Base-by-base conservation (phyloP, 2,113 vertebrate species). In the Empidonax alnorum region DNA sequence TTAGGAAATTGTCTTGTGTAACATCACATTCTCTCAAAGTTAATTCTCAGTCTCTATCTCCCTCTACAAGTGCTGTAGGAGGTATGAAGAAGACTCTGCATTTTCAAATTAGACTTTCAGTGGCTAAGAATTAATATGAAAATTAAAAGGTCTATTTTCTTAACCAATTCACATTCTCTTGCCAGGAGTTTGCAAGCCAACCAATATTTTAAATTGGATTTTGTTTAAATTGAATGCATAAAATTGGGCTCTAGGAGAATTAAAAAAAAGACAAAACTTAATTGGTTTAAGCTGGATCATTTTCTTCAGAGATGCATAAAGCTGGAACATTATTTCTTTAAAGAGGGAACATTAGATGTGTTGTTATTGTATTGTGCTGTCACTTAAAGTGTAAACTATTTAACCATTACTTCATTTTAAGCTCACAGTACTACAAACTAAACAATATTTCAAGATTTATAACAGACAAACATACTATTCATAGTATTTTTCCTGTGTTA, bases 61-160 rank as follows among this genome's bases (percentile, higher is more conserved):
- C 24, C 59, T 84, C 35, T 82, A 37, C 9, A 77, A 74, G 27
- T 65, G 25, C 19, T 67, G 12, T 33, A n/a, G 22, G 30, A 85
- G 58, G 15, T 79, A 84, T 6, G 7, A 88, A 81, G 61, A 84
- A 13, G 6, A 87, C 35, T 18, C 14, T 19, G 66, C 59, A 49
- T 24, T 93, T 91, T 88, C 81, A 95, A 91, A 94, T 86, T 90
- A 90, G 56, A 81, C 90, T 93, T 93, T 84, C 84, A 81, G 31
- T 17, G 30, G 67, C 81, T 78, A 77, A 90, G 81, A 93, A 94
- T 96, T 65, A 91, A 92, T 93, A 96, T 66, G 68, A 96, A 93
- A 95, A 95, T 93, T 66, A 95, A 52, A 89, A 94, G 85, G 52
- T 84, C 79, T 91, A 63, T 88, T 94, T 95, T 31, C 50, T 90